Evolutionary conservation across 2,797 vertebrate genomes (phyloP).

Genomic region (Danionella dracula): DNA sequence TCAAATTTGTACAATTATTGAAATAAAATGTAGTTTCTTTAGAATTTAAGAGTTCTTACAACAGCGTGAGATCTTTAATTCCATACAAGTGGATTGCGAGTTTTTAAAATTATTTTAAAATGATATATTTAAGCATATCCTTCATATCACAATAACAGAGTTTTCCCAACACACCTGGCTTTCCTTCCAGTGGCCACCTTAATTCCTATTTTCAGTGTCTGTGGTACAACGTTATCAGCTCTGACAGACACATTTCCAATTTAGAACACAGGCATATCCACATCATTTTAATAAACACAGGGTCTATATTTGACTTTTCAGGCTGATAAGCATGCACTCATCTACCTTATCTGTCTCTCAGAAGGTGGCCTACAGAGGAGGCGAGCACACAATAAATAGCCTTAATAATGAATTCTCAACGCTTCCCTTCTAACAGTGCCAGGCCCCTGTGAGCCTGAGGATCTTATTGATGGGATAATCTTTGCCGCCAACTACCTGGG

Average conservation of each 20-base stretch:
- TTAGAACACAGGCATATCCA: neutral
- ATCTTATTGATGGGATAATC: conserved; percentile 98
- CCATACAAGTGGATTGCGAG: too few relatives aligned
- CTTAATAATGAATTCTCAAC: conserved; percentile 20
- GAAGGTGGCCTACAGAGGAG: conserved; percentile 13
- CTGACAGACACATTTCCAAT: neutral
- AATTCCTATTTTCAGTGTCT: conserved; percentile 22
- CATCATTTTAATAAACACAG: neutral
- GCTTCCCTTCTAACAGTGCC: conserved; percentile 74
- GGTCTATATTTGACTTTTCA: neutral
- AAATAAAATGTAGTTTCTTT: too few relatives aligned
- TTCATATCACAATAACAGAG: too few relatives aligned
- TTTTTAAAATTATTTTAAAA: too few relatives aligned
- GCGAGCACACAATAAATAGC: conserved; percentile 22
- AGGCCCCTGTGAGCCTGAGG: conserved; percentile 96
- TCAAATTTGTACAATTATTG: too few relatives aligned
- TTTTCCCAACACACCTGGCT: conserved; percentile 45
- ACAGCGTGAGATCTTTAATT: too few relatives aligned
- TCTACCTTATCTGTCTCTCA: conserved; percentile 7
- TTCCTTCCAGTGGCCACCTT: conserved; percentile 7
- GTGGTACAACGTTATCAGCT: neutral
- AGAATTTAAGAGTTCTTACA: too few relatives aligned
- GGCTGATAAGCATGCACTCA: conserved; percentile 14
- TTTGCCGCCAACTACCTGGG: conserved; percentile 98
- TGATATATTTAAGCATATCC: too few relatives aligned